These are phyloP conservation scores for Lithobius niger DNA, from an alignment of 1,140 invertebrate genomes.

Conservation along the genomic window DNA sequence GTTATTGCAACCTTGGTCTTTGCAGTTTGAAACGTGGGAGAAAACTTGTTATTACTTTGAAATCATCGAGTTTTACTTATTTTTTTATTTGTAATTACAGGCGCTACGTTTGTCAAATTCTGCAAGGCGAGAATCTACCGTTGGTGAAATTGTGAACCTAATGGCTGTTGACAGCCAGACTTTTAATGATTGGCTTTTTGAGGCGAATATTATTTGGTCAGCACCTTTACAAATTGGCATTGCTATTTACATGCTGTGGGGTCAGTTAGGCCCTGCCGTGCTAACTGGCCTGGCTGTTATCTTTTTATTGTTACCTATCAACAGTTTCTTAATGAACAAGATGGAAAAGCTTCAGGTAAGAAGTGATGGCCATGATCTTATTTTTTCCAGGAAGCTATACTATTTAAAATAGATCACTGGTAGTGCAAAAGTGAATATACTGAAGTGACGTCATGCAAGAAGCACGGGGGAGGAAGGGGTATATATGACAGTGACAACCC, in stretches of 20 bases:
- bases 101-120: slow-evolving; percentile 28
- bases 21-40: no score
- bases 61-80: no score
- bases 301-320: slow-evolving; percentile 80
- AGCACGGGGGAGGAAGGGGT: no score
- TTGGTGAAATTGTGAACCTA: slow-evolving; percentile 83
- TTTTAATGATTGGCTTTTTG: slow-evolving; percentile 75
- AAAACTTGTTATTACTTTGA: no score
- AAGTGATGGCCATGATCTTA: background rate
- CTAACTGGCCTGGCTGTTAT: slow-evolving; percentile 82
- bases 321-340: slow-evolving; percentile 73
- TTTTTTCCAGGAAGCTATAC: no score
- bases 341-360: slow-evolving; percentile 40
- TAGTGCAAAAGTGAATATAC: no score
- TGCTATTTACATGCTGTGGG: slow-evolving; percentile 81
- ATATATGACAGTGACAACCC: no score
- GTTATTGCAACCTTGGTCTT: no score
- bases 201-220: slow-evolving; percentile 94
- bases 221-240: slow-evolving; percentile 81
- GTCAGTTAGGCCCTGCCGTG: slow-evolving; percentile 62
- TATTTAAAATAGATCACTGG: no score
- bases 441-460: no score
- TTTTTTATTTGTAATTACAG: no score
- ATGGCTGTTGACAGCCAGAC: slow-evolving; percentile 78
- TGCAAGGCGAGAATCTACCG: slow-evolving; percentile 46